Evolutionary conservation across 2,113 vertebrate genomes (phyloP).

Genomic region (Seriola aureovittata): DNA sequence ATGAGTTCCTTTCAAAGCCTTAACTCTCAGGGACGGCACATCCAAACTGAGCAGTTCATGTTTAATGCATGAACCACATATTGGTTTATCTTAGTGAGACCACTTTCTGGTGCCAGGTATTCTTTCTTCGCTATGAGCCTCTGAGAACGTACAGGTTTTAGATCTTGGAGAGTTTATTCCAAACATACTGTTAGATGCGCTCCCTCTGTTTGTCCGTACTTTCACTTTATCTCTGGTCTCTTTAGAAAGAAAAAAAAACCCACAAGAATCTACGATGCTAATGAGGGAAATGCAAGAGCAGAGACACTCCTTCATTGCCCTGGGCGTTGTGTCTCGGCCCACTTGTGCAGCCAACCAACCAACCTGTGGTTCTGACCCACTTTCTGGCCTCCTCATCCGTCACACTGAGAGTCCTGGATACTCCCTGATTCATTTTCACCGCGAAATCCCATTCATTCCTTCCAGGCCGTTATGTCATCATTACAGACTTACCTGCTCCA

Average conservation of each 20-base stretch:
- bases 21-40: constrained; percentile 70
- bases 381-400: constrained; percentile 74
- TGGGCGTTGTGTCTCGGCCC: constrained; percentile 53
- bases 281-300: constrained; percentile 16
- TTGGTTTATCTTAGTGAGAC: constrained; percentile 69
- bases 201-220: neutral
- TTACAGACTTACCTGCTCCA: constrained; percentile 70
- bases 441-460: constrained; percentile 74
- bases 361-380: constrained; percentile 79
- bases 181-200: neutral
- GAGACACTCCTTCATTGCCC: constrained; percentile 45
- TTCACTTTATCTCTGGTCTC: neutral
- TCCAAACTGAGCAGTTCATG: constrained; percentile 61
- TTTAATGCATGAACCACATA: constrained; percentile 78
- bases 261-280: constrained; percentile 3
- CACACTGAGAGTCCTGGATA: constrained; percentile 57
- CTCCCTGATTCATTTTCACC: constrained; percentile 66
- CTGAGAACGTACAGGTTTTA: neutral
- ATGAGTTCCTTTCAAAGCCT: constrained; percentile 74
- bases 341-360: constrained; percentile 75
- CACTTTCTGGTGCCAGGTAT: constrained; percentile 49
- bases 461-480: constrained; percentile 72
- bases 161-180: constrained; percentile 17
- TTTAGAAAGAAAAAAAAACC: neutral
- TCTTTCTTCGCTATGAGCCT: constrained; percentile 13